A percentile compares a stretch with the other conserved stretches of the same genome.
Evolutionary conservation across 2,888 invertebrate species (phyloP).

Genomic region (Drosophila meridionalis): DNA sequence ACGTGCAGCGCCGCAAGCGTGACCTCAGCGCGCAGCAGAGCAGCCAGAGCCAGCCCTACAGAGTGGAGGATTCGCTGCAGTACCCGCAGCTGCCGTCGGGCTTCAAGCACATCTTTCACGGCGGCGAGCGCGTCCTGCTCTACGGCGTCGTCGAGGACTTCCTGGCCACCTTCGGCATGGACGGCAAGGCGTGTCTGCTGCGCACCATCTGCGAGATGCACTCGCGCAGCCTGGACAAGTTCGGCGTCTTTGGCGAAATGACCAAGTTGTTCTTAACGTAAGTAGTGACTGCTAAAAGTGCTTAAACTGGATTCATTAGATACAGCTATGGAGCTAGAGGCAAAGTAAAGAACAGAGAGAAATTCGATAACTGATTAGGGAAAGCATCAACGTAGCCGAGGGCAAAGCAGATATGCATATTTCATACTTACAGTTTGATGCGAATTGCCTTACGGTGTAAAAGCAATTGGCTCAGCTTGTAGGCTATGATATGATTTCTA

Average conservation of each 20-base stretch:
- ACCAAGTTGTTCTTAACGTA: slow-evolving; percentile 93
- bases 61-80: slow-evolving; percentile 60
- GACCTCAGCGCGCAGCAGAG: slow-evolving; percentile 83
- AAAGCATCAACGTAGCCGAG: too few relatives aligned
- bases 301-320: not conserved
- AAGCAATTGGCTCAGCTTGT: not conserved
- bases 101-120: slow-evolving; percentile 88
- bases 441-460: not conserved
- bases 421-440: not conserved
- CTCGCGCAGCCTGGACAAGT: slow-evolving; percentile 90
- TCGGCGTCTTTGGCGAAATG: slow-evolving; percentile 93
- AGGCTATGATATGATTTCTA: not conserved
- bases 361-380: not conserved
- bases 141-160: slow-evolving; percentile 93
- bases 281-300: slow-evolving; percentile 73
- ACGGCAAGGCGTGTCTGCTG: slow-evolving; percentile 92
- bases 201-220: slow-evolving; percentile 95
- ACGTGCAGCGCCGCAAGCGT: slow-evolving; percentile 86
- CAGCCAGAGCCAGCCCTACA: slow-evolving; percentile 41
- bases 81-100: slow-evolving; percentile 84
- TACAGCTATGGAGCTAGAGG: not conserved
- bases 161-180: slow-evolving; percentile 91
- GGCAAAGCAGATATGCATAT: not conserved
- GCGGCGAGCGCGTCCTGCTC: slow-evolving; percentile 91
- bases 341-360: not conserved